Evolutionary conservation across 1,140 invertebrate genomes (phyloP).

Genomic region (Brachionus calyciflorus): DNA sequence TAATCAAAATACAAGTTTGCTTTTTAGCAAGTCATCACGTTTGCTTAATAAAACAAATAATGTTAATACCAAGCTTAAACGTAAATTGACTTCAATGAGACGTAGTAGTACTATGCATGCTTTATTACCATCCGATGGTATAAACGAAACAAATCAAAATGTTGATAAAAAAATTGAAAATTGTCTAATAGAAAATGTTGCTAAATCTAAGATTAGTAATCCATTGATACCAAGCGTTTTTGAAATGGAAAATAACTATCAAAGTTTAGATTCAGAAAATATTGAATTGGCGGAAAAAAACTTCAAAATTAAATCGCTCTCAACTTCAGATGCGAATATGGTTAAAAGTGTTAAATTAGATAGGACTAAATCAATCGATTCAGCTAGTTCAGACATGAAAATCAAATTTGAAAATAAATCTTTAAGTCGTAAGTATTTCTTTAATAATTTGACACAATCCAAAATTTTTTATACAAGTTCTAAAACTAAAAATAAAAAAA

Average conservation of each 20-base stretch:
- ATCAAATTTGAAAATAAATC: not conserved
- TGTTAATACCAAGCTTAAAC: slow-evolving; percentile 22
- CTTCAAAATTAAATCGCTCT: too few relatives aligned
- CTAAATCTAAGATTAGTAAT: too few relatives aligned
- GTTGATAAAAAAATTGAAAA: not conserved
- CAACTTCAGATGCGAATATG: not conserved
- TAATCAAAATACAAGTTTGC: not conserved
- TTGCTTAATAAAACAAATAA: slow-evolving; percentile 20
- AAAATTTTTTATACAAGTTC: not conserved
- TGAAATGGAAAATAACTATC: too few relatives aligned
- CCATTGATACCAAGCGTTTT: too few relatives aligned
- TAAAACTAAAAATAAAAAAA: not conserved
- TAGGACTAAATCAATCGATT: slow-evolving; percentile 25
- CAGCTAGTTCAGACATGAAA: not conserved
- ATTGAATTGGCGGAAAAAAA: too few relatives aligned
- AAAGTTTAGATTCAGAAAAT: too few relatives aligned
- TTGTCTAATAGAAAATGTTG: too few relatives aligned
- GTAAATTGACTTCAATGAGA: slow-evolving; percentile 39
- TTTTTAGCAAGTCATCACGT: slow-evolving; percentile 4
- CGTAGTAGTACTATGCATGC: slow-evolving; percentile 38
- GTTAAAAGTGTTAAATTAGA: not conserved
- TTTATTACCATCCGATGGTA: not conserved
- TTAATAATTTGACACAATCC: not conserved
- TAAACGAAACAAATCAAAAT: not conserved
- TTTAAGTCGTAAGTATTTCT: not conserved